Base-by-base conservation (phyloP, 2,113 vertebrate species). In the Crotalus horridus region DNA sequence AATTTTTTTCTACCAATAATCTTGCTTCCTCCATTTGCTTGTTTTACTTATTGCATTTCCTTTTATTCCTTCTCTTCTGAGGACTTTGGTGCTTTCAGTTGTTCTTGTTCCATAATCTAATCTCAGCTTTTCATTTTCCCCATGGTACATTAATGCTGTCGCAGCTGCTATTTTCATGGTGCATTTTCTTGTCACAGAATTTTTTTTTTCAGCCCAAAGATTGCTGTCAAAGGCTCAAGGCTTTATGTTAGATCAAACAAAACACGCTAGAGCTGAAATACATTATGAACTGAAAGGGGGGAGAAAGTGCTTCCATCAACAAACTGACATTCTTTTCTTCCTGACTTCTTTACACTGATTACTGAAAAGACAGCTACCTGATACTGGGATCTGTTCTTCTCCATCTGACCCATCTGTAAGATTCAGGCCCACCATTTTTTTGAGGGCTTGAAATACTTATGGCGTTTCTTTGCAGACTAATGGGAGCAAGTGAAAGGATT, bases 321-420 rank as follows among this genome's bases (percentile, higher is more conserved):
- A 96, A 96, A 95, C 94, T n/a, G 90, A 96, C 95, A 94, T 96
- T 24, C 23, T 91, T 89, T 91, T 93, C 55, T n/a, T 58, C 58
- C 12, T 58, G 55, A 20, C 64, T 95, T 94, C 87, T 91, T 93
- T 59, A 89, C 33, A 92, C 91, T 93, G 90, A 87, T 96, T 94
- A 91, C 48, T 94, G 91, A 94, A 96, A 96, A 89, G 95, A 94
- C 88, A 95, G 90, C 91, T 93, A 91, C 91, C 92, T 92, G 88
- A 74, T 85, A 88, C 91, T 94, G 94, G 93, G 90, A 91, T 94
- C 91, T 93, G 89, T 91, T 93, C 59, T 96, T 93, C 33, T 81
- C 33, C 74, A 43, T 20, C 74, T 43, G 74, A 43, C 33, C 74
- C 33, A 81, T 21, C 43, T 21, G 24, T 33, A 92, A 48, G 33